Percentiles rank a stretch among this genome's conserved stretches.
Evolutionary conservation across 2,888 invertebrate genomes (phyloP).

Genomic region (Hoplodrina blanda): DNA sequence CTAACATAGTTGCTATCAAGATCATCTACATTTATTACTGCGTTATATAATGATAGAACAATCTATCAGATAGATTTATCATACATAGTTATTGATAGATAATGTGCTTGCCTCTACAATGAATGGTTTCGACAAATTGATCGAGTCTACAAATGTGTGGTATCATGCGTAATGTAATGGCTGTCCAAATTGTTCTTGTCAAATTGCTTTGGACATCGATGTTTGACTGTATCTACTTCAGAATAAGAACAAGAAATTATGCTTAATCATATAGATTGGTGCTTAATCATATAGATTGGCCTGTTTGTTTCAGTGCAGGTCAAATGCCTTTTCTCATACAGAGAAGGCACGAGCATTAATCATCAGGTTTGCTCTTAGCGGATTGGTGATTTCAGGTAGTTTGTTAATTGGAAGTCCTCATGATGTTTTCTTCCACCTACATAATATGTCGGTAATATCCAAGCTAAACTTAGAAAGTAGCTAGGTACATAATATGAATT

Average conservation of each 20-base stretch:
- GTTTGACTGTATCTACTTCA: background rate
- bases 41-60: constrained; percentile 56
- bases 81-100: constrained; percentile 60
- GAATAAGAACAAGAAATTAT: constrained; percentile 6
- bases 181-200: constrained; percentile 33
- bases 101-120: constrained; percentile 45
- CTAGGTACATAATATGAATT: too few species aligned
- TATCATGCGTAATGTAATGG: constrained; percentile 46
- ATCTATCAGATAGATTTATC: constrained; percentile 61
- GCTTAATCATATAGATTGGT: background rate
- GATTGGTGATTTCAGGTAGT: too few species aligned
- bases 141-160: constrained; percentile 39
- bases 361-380: too few species aligned
- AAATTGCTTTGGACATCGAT: background rate
- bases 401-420: too few species aligned
- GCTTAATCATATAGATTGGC: too few species aligned
- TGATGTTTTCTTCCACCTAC: too few species aligned
- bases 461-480: too few species aligned
- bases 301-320: too few species aligned
- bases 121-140: constrained; percentile 60
- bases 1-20: constrained; percentile 58
- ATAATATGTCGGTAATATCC: too few species aligned
- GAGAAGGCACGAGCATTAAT: too few species aligned
- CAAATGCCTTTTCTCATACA: too few species aligned
- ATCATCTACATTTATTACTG: constrained; percentile 57